Evolutionary conservation across 35 echinoderm and acorn worm species (phyloP).

Genomic region (Apostichopus parvimensis): DNA sequence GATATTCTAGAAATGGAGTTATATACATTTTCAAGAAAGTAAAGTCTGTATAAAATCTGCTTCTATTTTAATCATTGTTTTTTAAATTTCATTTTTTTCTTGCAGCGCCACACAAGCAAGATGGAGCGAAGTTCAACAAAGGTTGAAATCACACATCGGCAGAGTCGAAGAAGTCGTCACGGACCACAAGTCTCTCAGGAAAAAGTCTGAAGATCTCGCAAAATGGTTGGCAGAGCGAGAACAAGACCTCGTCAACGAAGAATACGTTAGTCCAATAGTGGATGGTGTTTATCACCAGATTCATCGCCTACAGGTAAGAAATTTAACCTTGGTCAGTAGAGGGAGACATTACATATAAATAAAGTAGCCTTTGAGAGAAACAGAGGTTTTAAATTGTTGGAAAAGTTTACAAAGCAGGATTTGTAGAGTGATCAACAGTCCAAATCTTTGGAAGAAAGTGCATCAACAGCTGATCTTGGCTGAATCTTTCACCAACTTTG

Average conservation of each 20-base stretch:
- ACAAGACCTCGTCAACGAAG: not conserved
- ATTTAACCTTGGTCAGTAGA: too few relatives aligned
- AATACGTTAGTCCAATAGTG: constrained; percentile 28
- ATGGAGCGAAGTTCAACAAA: constrained; percentile 7
- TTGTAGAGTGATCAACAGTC: too few relatives aligned
- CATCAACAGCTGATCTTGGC: too few relatives aligned
- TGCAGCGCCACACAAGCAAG: not conserved
- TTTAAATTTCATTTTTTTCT: too few relatives aligned
- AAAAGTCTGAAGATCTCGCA: not conserved
- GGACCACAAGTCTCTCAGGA: not conserved
- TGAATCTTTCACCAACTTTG: too few relatives aligned
- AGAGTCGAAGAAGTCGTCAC: not conserved
- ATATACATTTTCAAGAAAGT: not conserved
- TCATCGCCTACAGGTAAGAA: constrained; percentile 20
- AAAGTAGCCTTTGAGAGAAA: too few relatives aligned
- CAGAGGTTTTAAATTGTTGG: too few relatives aligned
- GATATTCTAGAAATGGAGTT: too few relatives aligned
- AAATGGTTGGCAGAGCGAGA: not conserved
- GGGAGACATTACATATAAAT: too few relatives aligned
- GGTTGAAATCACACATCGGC: not conserved
- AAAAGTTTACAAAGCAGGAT: too few relatives aligned
- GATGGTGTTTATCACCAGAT: constrained; percentile 23
- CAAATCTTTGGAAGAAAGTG: too few relatives aligned
- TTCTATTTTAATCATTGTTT: not conserved
- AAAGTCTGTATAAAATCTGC: not conserved